Evolutionary conservation across 1,140 invertebrate genomes (phyloP), one percentile per base, ranked within the genome.

Genomic region (Ganaspis sp.): DNA sequence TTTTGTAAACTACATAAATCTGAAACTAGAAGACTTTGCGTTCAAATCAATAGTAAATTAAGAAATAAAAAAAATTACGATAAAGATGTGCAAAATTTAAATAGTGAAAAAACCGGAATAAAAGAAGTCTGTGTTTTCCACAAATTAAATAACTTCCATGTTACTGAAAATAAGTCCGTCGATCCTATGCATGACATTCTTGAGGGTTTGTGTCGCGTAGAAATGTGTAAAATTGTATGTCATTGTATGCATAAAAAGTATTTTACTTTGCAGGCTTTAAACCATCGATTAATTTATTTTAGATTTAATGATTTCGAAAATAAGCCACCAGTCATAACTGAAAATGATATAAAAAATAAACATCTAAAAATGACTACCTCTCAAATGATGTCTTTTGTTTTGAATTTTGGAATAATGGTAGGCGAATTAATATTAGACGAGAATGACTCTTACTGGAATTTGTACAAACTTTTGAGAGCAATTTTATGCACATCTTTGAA

Each of bases 1-100:
- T 78, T 80, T 69, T 82, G 83, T 71, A 58, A 49, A 17, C 69
- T 69, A 17, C 9, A 73, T 29, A 79, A 80, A 64, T 70, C 8
- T 29, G 4, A 34, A 4, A 69, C 73, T 21, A 42, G 21, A 21
- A 54, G 3, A 4, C 4, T n/a, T 9, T 29, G 4, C 34, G 49
- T 37, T n/a, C 8, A 37, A 15, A 26, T 29, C 34, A 15, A 21
- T 11, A 23, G n/a, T 34, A 54, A 34, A 54, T 3, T 34, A 0
- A 4, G 8, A 9, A 6, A 23, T 1, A 21, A n/a, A 58, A 54
- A 73, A 9, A 26, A 37, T 34, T 73, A 72, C 12, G 21, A 54
- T 17, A 45, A 23, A 1, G 38, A 72, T 45, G 15, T 23, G 11
- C 17, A 15, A 72, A 72, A 45, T 23, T 26, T n/a, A 12, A 54